A percentile compares a stretch with the other conserved stretches of the same genome.
phyloP scores from a whole-genome alignment of 2,888 invertebrate species.

The Parnassius glacialis region DNA sequence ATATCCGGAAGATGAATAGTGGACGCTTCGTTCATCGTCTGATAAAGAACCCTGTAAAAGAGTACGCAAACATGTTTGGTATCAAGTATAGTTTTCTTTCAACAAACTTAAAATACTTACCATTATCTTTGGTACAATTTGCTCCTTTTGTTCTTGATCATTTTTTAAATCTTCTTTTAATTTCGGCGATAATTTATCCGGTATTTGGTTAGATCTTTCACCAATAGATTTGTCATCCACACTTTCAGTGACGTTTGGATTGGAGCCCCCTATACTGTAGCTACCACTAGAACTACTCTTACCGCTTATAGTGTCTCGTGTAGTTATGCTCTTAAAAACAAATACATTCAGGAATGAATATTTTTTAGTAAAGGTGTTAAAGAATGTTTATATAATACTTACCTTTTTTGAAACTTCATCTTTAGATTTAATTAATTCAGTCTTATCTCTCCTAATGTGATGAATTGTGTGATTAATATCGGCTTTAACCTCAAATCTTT shows the following conservation, averaged over 20 bases:
- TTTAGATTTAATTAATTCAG: constrained; percentile 66
- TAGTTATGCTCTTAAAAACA: constrained; percentile 40
- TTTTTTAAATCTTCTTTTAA: constrained; percentile 43
- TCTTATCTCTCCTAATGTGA: constrained; percentile 71
- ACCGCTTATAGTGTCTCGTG: constrained; percentile 64
- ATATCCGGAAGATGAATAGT: constrained; percentile 87
- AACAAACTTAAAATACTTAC: constrained; percentile 38
- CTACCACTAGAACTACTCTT: constrained; percentile 78
- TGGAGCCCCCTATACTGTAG: constrained; percentile 74
- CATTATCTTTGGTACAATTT: constrained; percentile 67
- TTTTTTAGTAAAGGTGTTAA: not conserved
- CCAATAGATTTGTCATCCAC: constrained; percentile 49
- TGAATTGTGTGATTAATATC: constrained; percentile 60
- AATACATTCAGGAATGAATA: not conserved
- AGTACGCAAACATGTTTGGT: not conserved
- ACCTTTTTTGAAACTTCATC: constrained; percentile 55
- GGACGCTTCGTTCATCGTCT: constrained; percentile 85
- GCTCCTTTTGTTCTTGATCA: constrained; percentile 52
- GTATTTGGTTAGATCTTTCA: constrained; percentile 51
- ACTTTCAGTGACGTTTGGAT: constrained; percentile 67
- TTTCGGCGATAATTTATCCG: constrained; percentile 47
- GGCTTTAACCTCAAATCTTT: constrained; percentile 69
- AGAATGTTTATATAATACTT: constrained; percentile 26
- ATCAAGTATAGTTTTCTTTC: too few species aligned
- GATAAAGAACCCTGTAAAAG: constrained; percentile 79